Evolutionary conservation across 1,140 invertebrate species (phyloP).

Genomic region (Aphaenogaster rudis): DNA sequence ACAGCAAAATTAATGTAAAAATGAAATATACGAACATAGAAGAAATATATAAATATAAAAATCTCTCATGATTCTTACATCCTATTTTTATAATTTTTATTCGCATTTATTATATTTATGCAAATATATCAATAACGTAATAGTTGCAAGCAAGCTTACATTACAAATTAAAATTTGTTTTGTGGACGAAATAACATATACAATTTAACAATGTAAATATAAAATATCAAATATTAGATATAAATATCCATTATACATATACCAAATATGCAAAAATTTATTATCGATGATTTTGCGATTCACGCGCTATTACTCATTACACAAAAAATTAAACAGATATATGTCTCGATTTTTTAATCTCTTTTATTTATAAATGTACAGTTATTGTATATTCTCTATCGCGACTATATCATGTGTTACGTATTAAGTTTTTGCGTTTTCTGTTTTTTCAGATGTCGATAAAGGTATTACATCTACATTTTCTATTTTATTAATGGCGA

Average conservation of each 20-base stretch:
- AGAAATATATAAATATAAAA: too few relatives aligned
- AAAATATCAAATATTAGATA: neutral
- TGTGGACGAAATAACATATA: too few relatives aligned
- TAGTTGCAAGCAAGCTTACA: too few relatives aligned
- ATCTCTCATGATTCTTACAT: too few relatives aligned
- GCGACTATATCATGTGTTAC: neutral
- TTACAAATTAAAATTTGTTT: too few relatives aligned
- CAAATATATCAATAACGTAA: too few relatives aligned
- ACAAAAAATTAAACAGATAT: neutral
- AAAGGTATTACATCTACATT: neutral
- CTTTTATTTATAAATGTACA: neutral
- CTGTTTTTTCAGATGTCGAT: slow-evolving; percentile 35
- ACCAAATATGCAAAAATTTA: neutral
- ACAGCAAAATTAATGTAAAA: too few relatives aligned
- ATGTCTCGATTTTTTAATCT: too few relatives aligned
- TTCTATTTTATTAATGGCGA: slow-evolving; percentile 13
- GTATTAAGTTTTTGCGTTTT: neutral
- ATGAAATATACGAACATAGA: too few relatives aligned
- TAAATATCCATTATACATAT: neutral
- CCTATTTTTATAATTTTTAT: too few relatives aligned
- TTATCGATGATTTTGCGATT: neutral
- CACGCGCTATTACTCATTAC: neutral
- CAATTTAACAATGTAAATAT: neutral
- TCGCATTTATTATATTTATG: too few relatives aligned
- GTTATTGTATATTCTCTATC: neutral